phyloP scores from a whole-genome alignment of 92 coral and sea anemone genomes.

The Umimayanthus chanpuru region DNA sequence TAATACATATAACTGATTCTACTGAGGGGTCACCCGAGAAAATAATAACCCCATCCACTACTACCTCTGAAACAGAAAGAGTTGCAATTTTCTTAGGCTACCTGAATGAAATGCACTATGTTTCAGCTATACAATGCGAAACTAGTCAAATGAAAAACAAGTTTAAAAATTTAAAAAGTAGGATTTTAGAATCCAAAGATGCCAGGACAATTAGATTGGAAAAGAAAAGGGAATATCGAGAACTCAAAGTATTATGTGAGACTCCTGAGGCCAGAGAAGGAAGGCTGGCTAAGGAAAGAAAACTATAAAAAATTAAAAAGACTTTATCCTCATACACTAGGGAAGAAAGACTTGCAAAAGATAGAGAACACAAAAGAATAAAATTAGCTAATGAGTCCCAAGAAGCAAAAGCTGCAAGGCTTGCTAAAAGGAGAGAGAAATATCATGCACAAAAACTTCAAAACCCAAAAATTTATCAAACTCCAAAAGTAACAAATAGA shows the following conservation, averaged over 20 bases:
- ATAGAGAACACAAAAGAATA: constrained; percentile 25
- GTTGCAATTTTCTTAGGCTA: constrained; percentile 46
- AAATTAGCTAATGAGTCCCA: constrained; percentile 25
- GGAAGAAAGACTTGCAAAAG: constrained; percentile 34
- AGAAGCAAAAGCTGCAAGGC: constrained; percentile 12
- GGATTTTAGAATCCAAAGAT: constrained; percentile 38
- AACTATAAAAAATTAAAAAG: neutral
- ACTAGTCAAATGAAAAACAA: constrained; percentile 28
- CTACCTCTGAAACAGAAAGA: constrained; percentile 20
- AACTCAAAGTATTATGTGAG: constrained; percentile 23
- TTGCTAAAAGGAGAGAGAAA: constrained; percentile 13
- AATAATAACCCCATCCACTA: constrained; percentile 35
- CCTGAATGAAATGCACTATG: constrained; percentile 39
- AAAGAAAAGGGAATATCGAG: constrained; percentile 15
- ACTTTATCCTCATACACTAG: constrained; percentile 19
- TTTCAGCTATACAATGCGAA: constrained; percentile 37
- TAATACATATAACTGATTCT: constrained; percentile 56
- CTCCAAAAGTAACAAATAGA: constrained; percentile 17
- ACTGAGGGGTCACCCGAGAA: constrained; percentile 48
- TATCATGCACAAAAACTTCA: constrained; percentile 10
- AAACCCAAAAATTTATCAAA: constrained; percentile 10
- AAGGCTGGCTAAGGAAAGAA: constrained; percentile 31
- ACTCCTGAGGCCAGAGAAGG: constrained; percentile 32
- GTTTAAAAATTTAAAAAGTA: constrained; percentile 41
- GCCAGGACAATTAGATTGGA: constrained; percentile 36